Conservation (phyloP, 1,140 invertebrate genomes). For the Spodoptera litura region DNA sequence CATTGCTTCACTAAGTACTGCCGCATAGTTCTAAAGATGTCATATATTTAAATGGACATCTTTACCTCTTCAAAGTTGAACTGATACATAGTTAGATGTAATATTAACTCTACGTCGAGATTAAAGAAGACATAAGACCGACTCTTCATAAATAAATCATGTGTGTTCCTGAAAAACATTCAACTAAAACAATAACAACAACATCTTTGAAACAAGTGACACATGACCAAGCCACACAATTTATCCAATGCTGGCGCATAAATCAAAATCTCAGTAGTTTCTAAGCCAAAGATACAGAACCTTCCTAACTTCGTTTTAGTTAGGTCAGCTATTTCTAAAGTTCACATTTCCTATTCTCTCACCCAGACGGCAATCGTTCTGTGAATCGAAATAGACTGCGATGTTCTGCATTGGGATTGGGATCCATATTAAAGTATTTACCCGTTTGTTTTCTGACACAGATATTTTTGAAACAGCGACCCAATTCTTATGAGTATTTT, state of each 20-base stretch:
- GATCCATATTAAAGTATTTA: conserved; percentile 20
- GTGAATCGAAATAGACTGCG: conserved; percentile 23
- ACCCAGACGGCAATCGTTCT: conserved; percentile 9
- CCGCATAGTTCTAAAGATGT: too few relatives aligned
- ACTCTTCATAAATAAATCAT: too few relatives aligned
- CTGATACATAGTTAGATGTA: too few relatives aligned
- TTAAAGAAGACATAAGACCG: too few relatives aligned
- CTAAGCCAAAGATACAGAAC: conserved; percentile 23
- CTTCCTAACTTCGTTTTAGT: conserved; percentile 19
- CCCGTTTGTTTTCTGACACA: background rate
- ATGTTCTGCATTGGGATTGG: conserved; percentile 6
- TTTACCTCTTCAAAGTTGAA: too few relatives aligned
- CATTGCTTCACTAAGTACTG: too few relatives aligned
- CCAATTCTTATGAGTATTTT: background rate
- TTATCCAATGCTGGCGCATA: background rate
- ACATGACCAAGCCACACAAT: background rate
- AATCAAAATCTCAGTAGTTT: background rate
- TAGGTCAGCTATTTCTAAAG: conserved; percentile 31
- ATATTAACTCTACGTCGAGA: too few relatives aligned
- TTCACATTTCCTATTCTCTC: conserved; percentile 26
- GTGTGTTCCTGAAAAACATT: too few relatives aligned
- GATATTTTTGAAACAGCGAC: conserved; percentile 10
- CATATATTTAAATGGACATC: too few relatives aligned
- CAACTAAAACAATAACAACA: too few relatives aligned
- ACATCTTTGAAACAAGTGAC: background rate